Percentiles rank a stretch among this genome's conserved stretches.
These are phyloP conservation scores for Syrrhaptes paradoxus DNA, from an alignment of 2,113 vertebrate genomes.

Conservation along the genomic window DNA sequence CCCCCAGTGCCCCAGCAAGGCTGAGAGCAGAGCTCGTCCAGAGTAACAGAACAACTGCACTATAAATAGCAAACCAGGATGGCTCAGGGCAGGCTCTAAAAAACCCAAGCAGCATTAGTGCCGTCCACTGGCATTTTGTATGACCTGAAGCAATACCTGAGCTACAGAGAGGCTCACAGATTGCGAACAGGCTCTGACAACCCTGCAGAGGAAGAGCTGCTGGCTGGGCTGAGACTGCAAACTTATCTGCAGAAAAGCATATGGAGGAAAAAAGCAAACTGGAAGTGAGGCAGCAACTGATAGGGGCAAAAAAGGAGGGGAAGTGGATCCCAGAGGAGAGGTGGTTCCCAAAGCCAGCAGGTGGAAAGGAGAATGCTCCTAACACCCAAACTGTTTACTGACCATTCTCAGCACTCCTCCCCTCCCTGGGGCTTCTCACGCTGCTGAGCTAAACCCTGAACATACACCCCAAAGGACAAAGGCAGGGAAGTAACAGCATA, in stretches of 20 bases:
- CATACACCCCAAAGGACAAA: background rate
- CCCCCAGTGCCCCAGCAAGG: slow-evolving; percentile 29
- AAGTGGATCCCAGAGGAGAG: background rate
- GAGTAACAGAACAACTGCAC: slow-evolving; percentile 42
- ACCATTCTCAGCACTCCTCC: background rate
- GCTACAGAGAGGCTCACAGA: background rate
- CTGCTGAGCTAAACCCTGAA: slow-evolving; percentile 4
- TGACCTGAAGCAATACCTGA: background rate
- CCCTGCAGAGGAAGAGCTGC: background rate
- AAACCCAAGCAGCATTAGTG: background rate
- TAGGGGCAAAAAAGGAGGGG: background rate
- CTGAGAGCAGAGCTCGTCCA: background rate
- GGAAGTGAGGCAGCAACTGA: background rate
- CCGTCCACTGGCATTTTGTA: background rate
- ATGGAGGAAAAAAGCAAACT: background rate
- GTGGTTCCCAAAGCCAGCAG: background rate
- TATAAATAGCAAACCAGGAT: slow-evolving; percentile 59
- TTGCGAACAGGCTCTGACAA: background rate
- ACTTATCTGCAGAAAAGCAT: background rate
- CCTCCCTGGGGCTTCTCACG: background rate
- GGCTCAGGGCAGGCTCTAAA: background rate
- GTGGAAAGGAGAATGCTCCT: background rate
- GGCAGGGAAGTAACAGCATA: background rate
- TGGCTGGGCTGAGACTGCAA: background rate
- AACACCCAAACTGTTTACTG: background rate